These are phyloP conservation scores for Mnemiopsis leidyi DNA, from an alignment of 37 sponge, comb jelly and placozoan genomes.

Conservation along the genomic window DNA sequence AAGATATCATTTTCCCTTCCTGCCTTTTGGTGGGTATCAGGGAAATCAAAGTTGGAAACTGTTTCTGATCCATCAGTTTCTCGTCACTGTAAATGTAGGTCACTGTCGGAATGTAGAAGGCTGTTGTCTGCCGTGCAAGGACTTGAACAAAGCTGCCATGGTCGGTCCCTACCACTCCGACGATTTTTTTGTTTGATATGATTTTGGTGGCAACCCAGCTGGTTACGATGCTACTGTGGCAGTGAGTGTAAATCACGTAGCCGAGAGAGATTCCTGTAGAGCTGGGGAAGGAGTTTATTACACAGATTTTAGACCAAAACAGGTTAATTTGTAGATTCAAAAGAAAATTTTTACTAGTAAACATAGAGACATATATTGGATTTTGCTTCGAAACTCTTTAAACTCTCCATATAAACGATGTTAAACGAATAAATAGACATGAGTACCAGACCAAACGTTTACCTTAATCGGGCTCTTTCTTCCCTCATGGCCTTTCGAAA, in stretches of 20 bases:
- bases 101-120: constrained; percentile 14
- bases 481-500: not conserved
- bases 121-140: not conserved
- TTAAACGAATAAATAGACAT: no score
- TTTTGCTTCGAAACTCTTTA: no score
- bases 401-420: no score
- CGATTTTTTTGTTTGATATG: not conserved
- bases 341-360: no score
- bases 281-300: no score
- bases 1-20: not conserved
- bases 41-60: constrained; percentile 23
- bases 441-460: no score
- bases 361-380: no score
- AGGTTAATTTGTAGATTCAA: no score
- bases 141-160: not conserved
- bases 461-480: not conserved
- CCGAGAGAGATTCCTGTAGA: not conserved
- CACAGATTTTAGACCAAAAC: no score
- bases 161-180: constrained; percentile 1
- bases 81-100: constrained; percentile 17
- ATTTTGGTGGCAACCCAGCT: not conserved
- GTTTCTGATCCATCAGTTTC: not conserved
- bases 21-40: not conserved
- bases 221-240: not conserved
- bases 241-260: not conserved